Evolutionary conservation across 2,113 vertebrate species (phyloP), one percentile per base, ranked within the genome.

Genomic region (Ondatra zibethicus): DNA sequence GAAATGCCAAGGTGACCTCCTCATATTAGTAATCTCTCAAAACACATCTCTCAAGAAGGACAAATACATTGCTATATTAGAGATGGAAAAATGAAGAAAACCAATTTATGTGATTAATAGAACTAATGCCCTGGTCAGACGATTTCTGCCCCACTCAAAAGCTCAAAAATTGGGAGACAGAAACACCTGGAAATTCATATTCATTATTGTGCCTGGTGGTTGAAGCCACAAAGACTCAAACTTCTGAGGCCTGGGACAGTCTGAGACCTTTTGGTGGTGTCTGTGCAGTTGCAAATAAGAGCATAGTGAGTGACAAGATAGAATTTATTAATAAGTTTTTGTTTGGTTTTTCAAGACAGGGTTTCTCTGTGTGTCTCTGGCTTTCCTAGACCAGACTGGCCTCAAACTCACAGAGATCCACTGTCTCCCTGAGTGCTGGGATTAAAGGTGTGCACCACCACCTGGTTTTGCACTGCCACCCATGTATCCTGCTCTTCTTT

Each of bases 1-100:
- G 94, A 98, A 98, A 98, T 97, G 94, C 88, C 96, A 98, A 94
- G 31, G 50, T 97, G 92, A 98, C 73, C 93, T 97, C 95, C 58
- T 88, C 52, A 87, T 95, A 0, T 45, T 97, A 96, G 72, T 96
- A 97, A 97, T 96, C 36, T 88, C 68, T 97, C 80, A 97, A 98
- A 97, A 97, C n/a, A 13, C n/a, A 93, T 95, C 72, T 88, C 45
- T 93, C 95, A 88, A 92, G 72, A 70, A 72, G 85, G 31, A 97
- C 97, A 97, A 98, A 94, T 73, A 96, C 63, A 97, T 95, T 97
- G 87, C 78, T 25, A 97, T 39, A 93, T 90, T n/a, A 89, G 31
- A 82, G 96, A 92, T 66, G 61, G 33, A 93, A 97, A 92, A 95
- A 84, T 95, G 42, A 93, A 84, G 88, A 65, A 78, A 85, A 77